Percentiles rank a stretch among this genome's conserved stretches.
These are phyloP conservation scores for Ecdyonurus torrentis DNA, from an alignment of 2,888 invertebrate species.

Conservation along the genomic window DNA sequence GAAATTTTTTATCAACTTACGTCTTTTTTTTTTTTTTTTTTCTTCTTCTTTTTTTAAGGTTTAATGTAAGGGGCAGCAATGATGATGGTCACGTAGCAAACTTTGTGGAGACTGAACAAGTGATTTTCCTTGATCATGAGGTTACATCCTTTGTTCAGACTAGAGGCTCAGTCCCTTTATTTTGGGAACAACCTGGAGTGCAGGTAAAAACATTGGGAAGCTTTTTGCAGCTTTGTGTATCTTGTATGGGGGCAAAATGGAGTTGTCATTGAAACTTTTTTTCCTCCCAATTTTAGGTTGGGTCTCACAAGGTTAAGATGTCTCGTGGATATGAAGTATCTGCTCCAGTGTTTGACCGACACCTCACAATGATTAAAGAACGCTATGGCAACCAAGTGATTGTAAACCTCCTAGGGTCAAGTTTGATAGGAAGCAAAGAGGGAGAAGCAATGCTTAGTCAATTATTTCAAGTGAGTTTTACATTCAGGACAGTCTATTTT, in stretches of 20 bases:
- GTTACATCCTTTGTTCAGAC: slow-evolving; percentile 82
- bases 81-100: slow-evolving; percentile 99
- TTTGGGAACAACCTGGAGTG: slow-evolving; percentile 98
- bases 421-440: slow-evolving; percentile 85
- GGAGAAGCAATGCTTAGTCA: slow-evolving; percentile 92
- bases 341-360: slow-evolving; percentile 81
- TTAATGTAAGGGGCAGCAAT: slow-evolving; percentile 97
- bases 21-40: no score
- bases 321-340: slow-evolving; percentile 92
- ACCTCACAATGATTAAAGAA: slow-evolving; percentile 67
- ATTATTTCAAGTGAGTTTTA: slow-evolving; percentile 56
- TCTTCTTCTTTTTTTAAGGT: slow-evolving; percentile 35
- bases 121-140: slow-evolving; percentile 79
- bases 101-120: slow-evolving; percentile 99
- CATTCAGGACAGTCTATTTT: no score
- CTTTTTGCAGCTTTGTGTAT: neutral
- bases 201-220: slow-evolving; percentile 42
- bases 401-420: slow-evolving; percentile 82
- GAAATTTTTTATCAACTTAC: no score
- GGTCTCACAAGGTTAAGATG: slow-evolving; percentile 95
- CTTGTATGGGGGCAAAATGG: neutral
- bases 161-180: slow-evolving; percentile 91
- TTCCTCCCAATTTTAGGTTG: slow-evolving; percentile 66
- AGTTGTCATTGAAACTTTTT: no score
- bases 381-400: slow-evolving; percentile 84